These are phyloP conservation scores for Chelidonichthys spinosus DNA, from an alignment of 2,797 vertebrate genomes.

Conservation along the genomic window DNA sequence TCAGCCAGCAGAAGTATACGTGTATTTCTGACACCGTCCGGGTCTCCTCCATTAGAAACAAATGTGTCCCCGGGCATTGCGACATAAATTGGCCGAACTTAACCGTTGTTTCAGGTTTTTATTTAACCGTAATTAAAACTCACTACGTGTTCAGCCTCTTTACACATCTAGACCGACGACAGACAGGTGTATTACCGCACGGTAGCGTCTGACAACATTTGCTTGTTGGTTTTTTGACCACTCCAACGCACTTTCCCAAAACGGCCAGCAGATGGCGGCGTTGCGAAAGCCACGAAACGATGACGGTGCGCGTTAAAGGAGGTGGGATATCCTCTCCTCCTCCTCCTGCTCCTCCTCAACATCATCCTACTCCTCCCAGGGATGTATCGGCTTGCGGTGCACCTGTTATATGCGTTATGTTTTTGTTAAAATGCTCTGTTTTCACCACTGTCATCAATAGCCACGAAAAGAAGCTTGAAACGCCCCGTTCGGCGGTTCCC, in stretches of 20 bases:
- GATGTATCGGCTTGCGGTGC: constrained; percentile 68
- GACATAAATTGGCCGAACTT: too few species aligned
- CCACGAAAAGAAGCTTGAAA: constrained; percentile 1
- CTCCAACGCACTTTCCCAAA: not conserved
- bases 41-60: not conserved
- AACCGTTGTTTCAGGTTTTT: not conserved
- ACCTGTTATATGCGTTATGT: constrained; percentile 63
- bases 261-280: constrained; percentile 69
- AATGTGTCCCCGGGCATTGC: not conserved
- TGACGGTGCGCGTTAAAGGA: constrained; percentile 40
- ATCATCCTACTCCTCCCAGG: constrained; percentile 57
- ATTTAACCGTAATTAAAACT: not conserved
- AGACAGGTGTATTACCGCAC: fast-evolving
- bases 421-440: constrained; percentile 42
- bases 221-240: not conserved
- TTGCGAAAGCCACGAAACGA: constrained; percentile 28
- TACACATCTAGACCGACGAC: too few species aligned
- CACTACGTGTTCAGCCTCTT: not conserved
- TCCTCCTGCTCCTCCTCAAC: constrained; percentile 52
- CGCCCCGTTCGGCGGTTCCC: not conserved
- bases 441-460: constrained; percentile 20
- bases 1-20: not conserved
- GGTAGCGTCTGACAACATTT: not conserved
- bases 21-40: not conserved
- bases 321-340: constrained; percentile 72